phyloP scores from a whole-genome alignment of 2,113 vertebrate genomes.

The Bostrychus sinensis region DNA sequence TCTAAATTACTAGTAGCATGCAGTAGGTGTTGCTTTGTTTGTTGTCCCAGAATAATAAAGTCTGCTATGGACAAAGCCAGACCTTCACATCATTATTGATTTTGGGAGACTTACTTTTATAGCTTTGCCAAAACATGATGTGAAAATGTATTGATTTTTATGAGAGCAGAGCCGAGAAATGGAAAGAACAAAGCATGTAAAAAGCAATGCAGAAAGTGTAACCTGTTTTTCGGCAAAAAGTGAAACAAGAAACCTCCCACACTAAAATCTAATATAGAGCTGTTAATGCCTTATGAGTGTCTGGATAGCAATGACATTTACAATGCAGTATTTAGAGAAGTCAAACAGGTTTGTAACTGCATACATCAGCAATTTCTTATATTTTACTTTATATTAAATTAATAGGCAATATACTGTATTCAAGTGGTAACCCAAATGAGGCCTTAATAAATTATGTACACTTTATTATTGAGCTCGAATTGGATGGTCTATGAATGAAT shows the following conservation, averaged over 20 bases:
- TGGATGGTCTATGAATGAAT: too few species aligned
- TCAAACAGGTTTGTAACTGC: too few species aligned
- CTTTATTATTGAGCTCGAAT: too few species aligned
- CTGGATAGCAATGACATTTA: too few species aligned
- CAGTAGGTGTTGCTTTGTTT: background rate
- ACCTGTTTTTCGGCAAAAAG: background rate
- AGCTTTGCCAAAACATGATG: constrained; percentile 4
- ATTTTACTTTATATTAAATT: too few species aligned
- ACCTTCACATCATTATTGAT: background rate
- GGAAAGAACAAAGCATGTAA: background rate
- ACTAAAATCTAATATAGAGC: background rate
- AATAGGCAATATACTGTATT: too few species aligned
- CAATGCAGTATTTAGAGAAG: too few species aligned
- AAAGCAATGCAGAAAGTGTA: background rate
- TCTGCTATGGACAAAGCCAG: background rate
- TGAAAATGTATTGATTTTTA: constrained; percentile 6
- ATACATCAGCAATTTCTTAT: too few species aligned
- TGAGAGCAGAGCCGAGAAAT: background rate
- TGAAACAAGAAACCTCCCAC: too few species aligned
- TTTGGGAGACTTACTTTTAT: background rate
- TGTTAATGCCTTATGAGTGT: too few species aligned
- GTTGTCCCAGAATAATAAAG: background rate
- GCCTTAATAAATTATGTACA: too few species aligned
- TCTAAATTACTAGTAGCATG: constrained; percentile 8
- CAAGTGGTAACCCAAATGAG: too few species aligned